Evolutionary conservation across 2,797 vertebrate species (phyloP).

Genomic region (Allobates femoralis): DNA sequence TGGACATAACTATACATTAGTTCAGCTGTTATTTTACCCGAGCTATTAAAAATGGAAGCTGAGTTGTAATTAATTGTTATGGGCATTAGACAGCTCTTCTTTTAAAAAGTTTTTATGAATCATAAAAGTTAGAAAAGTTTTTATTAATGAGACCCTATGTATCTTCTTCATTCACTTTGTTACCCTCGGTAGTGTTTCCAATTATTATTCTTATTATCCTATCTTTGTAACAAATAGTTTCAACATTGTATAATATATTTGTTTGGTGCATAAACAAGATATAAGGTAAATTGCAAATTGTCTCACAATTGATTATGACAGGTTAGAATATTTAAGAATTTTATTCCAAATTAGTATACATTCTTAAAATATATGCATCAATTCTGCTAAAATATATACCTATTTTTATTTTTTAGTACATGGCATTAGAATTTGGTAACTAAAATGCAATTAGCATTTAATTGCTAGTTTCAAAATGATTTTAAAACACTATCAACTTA

Average conservation of each 20-base stretch:
- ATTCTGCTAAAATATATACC: background rate
- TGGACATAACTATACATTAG: too few species aligned
- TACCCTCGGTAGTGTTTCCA: too few species aligned
- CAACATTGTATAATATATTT: background rate
- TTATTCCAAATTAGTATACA: background rate
- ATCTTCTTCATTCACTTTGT: too few species aligned
- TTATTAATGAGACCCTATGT: too few species aligned
- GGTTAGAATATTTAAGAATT: background rate
- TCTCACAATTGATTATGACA: background rate
- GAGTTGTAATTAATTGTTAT: too few species aligned
- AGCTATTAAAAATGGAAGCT: too few species aligned
- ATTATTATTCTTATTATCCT: too few species aligned
- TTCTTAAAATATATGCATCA: background rate
- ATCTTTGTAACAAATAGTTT: too few species aligned
- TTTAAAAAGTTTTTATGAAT: too few species aligned
- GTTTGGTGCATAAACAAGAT: background rate
- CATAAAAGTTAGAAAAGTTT: too few species aligned
- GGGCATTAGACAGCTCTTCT: too few species aligned
- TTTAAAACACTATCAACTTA: constrained; percentile 24
- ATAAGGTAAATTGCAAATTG: background rate
- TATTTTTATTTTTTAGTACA: background rate
- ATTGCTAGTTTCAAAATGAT: background rate
- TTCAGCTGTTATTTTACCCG: too few species aligned
- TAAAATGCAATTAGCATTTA: constrained; percentile 1
- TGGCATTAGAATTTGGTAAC: background rate